Conservation (phyloP, 2,113 vertebrate species). For the Dasyprocta punctata region DNA sequence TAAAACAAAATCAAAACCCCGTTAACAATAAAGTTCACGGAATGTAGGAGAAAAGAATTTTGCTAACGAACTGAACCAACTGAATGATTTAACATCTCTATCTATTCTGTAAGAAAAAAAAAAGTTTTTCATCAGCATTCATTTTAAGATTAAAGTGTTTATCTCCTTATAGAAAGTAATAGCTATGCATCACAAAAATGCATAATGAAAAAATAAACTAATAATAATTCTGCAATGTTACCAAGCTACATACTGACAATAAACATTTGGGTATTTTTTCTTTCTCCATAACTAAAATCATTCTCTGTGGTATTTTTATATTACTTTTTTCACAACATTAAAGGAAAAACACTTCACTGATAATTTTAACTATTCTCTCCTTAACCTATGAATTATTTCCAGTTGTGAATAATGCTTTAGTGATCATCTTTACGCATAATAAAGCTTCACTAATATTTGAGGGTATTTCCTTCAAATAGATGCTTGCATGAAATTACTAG, state of each 20-base stretch:
- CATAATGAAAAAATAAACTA: neutral
- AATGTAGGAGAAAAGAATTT: conserved; percentile 13
- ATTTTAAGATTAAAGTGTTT: neutral
- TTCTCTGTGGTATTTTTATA: neutral
- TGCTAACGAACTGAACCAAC: neutral
- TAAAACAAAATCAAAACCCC: conserved; percentile 24
- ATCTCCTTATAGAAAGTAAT: neutral
- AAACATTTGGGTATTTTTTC: neutral
- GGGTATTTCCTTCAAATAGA: neutral
- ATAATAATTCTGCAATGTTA: neutral
- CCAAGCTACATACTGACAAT: neutral
- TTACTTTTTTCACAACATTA: neutral
- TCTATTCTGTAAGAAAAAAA: neutral
- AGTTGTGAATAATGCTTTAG: neutral
- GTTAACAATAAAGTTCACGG: neutral
- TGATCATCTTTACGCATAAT: neutral
- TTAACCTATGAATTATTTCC: neutral
- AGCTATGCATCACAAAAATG: neutral
- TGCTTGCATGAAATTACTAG: neutral
- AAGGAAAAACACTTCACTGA: neutral
- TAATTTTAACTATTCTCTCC: neutral
- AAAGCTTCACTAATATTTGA: conserved; percentile 18
- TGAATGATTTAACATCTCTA: neutral
- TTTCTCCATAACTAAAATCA: neutral
- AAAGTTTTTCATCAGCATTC: neutral